Conservation (phyloP, 2,797 vertebrate species). For the Melanotaenia trifasciata region DNA sequence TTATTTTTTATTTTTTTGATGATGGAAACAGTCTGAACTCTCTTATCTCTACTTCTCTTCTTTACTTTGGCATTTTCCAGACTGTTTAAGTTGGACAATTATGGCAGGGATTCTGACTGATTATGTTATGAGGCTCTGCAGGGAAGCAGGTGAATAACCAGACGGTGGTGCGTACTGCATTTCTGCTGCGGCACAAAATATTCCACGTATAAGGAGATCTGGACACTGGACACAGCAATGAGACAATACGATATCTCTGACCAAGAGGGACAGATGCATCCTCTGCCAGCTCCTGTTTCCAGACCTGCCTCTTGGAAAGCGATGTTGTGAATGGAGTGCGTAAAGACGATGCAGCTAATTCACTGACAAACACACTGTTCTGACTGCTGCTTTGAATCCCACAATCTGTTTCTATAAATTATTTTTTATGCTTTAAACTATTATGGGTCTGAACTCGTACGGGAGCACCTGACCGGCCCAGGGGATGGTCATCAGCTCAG, state of each 20-base stretch:
- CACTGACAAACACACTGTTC: conserved; percentile 39
- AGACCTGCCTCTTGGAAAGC: conserved; percentile 15
- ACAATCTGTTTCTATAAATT: background rate
- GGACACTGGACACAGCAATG: conserved; percentile 20
- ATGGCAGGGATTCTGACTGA: conserved; percentile 16
- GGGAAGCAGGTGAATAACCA: conserved; percentile 12
- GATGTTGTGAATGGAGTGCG: conserved; percentile 50
- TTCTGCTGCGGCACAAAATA: conserved; percentile 6
- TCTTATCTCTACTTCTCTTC: background rate
- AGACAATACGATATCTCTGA: conserved; percentile 2
- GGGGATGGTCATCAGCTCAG: conserved; percentile 54
- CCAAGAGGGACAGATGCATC: conserved; percentile 16
- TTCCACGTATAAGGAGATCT: background rate
- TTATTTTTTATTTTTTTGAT: background rate
- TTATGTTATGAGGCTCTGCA: conserved; percentile 17
- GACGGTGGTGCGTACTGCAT: conserved; percentile 1
- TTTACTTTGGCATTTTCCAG: conserved; percentile 6
- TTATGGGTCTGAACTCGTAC: conserved; percentile 47
- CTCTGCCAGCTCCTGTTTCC: background rate
- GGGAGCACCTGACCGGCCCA: conserved; percentile 50
- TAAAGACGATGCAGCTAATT: conserved; percentile 38
- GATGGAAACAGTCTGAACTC: conserved; percentile 13
- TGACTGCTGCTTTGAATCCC: background rate
- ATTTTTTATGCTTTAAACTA: conserved; percentile 6
- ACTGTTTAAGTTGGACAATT: conserved; percentile 17